A percentile compares a stretch with the other conserved stretches of the same genome.
These are phyloP conservation scores for Micromys minutus DNA, from an alignment of 2,113 vertebrate species.

Conservation along the genomic window DNA sequence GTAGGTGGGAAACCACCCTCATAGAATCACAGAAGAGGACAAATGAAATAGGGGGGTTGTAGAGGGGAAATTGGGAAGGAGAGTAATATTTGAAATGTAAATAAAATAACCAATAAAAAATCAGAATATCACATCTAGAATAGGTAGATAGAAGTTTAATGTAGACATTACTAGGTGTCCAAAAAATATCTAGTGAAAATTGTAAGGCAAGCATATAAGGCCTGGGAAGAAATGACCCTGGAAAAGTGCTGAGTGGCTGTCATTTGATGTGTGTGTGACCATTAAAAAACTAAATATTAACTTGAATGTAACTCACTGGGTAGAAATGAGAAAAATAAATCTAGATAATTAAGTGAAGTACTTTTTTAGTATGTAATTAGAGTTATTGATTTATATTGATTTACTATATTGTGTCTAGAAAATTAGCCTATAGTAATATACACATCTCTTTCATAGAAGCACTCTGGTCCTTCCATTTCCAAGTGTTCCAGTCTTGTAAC, in stretches of 20 bases:
- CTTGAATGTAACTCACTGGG: neutral
- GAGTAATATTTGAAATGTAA: too few species aligned
- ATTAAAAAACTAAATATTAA: neutral
- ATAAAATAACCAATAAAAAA: too few species aligned
- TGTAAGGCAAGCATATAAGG: too few species aligned
- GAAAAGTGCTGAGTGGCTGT: neutral
- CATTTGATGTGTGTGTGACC: neutral
- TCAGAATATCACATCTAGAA: neutral
- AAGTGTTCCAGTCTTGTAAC: neutral
- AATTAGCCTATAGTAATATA: neutral
- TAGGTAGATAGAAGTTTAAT: too few species aligned
- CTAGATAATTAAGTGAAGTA: neutral
- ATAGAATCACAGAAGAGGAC: too few species aligned
- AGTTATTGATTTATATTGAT: neutral
- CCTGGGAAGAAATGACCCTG: neutral
- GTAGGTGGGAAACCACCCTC: too few species aligned
- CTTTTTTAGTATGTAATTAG: neutral
- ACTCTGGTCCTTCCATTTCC: neutral
- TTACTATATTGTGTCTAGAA: neutral
- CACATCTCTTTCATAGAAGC: neutral
- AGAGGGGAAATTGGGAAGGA: too few species aligned
- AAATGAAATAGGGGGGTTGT: too few species aligned
- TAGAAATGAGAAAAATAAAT: neutral
- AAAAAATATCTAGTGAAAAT: neutral
- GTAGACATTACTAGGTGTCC: neutral